Percentiles rank a stretch among this genome's conserved stretches.
Conservation (phyloP, 2,113 vertebrate species). For the Myiopsitta monachus region DNA sequence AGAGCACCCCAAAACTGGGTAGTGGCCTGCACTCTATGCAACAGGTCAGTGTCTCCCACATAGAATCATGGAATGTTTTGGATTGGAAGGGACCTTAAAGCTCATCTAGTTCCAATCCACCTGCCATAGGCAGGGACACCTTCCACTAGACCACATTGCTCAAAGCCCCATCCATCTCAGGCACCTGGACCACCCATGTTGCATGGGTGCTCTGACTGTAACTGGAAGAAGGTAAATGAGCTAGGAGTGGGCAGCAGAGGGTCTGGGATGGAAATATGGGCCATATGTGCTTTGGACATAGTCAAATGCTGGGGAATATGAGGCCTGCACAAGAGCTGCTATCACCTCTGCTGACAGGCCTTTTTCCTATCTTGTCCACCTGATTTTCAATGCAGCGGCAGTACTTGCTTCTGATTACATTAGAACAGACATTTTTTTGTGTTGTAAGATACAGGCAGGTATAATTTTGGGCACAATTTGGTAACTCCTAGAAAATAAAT, state of each 20-base stretch:
- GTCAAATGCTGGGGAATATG: background rate
- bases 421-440: background rate
- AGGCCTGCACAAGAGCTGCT: background rate
- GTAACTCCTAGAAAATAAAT: background rate
- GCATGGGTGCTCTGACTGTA: background rate
- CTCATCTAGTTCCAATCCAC: background rate
- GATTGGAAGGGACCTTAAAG: background rate
- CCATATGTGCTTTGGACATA: rapidly evolving
- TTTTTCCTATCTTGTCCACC: background rate
- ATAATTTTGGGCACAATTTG: background rate
- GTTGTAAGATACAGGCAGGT: background rate
- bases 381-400: background rate
- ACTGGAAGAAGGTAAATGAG: background rate
- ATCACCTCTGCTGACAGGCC: background rate
- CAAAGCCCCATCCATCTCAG: background rate
- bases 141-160: background rate
- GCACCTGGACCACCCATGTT: background rate
- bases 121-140: background rate
- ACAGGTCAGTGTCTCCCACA: background rate
- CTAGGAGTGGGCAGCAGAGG: background rate
- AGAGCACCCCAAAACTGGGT: background rate
- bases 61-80: background rate
- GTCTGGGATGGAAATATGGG: background rate
- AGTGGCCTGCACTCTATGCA: background rate
- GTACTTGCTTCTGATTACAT: background rate